Base-by-base conservation (phyloP, 2,888 invertebrate species). In the Abscondita cerata region DNA sequence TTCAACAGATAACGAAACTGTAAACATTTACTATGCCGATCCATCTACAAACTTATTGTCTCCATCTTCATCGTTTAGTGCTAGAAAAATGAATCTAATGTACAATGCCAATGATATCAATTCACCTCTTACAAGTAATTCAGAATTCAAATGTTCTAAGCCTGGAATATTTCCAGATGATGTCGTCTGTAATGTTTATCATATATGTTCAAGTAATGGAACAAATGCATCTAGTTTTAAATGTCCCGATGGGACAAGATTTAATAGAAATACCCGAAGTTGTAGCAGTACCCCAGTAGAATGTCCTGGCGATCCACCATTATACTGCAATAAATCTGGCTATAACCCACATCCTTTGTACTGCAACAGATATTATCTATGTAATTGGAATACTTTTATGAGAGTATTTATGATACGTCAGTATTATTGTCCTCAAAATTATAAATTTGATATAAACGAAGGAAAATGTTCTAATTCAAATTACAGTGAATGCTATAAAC, bases 361-460 rank as follows among this genome's bases (percentile, higher is more conserved):
- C 68, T 85, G 85, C 62, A 81, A 78, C 52, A 82, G 81, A 70
- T 86, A 83, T 71, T 85, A 84, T 66, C 79, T 81, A 46, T 86
- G 86, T 67, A 71, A 79, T 66, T 85, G 84, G 70, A 83, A 82
- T 18, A 81, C 76, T 62, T 80, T 83, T 66, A 74, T 81, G 53
- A 78, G 83, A 12, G 82, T 82, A 67, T 85, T 83, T 68, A 78
- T 81, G 71, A 77, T 82, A 38, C 81, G 81, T 64, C 81, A 83
- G 71, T 84, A 84, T 69, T 75, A 76, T 68, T 86, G 86, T 73
- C 72, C 78, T 38, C 65, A 74, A 19, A 76, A 75, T 67, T 48
- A 48, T 20, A 13, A 4, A 50, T 85, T 81, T 68, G 62, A 69
- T 63, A 74, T 72, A 62, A 81, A 81, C 61, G 70, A 77, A 40